Evolutionary conservation across 2,113 vertebrate genomes (phyloP), one percentile per base, ranked within the genome.

Genomic region (Muntiacus reevesi): DNA sequence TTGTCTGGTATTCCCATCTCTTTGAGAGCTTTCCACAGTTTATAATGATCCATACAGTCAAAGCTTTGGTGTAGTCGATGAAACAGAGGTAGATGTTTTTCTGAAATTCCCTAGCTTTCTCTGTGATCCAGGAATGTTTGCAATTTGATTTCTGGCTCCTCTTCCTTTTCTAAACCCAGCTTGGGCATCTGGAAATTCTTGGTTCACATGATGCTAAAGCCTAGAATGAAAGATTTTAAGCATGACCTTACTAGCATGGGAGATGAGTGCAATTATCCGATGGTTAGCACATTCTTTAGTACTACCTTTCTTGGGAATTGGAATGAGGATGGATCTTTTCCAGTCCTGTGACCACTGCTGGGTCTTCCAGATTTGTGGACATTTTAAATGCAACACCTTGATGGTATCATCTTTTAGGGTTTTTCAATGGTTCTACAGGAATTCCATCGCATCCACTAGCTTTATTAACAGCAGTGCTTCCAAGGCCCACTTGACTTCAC

Each of bases 401-500:
- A 71, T 71, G n/a, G 19, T 71, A 71, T 36, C 64, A 36, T 5
- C 64, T 71, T 71, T 71, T 36, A 71, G n/a, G n/a, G 2, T 71
- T 36, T 36, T 19, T 0, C 0, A 36, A 21, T 36, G 7, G 64
- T 71, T 36, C n/a, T 71, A 71, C 17, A 71, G 19, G 64, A 71
- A 36, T 36, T 71, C 19, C n/a, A 71, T 36, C 0, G 0, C 64
- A 23, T 23, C 64, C n/a, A 71, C n/a, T 36, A 12, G n/a, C 9
- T 71, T 71, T 71, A 71, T 36, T 71, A 71, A 36, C 64, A 71
- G n/a, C 64, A 71, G n/a, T 71, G 9, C n/a, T 71, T 71, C n/a
- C 64, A 71, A 71, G 17, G 19, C 16, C n/a, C 19, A 71, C n/a
- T 36, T 23, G 64, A 71, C n/a, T 36, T 11, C 17, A 23, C 11